phyloP scores from a whole-genome alignment of 2,888 invertebrate species.

The Dicycla oo region DNA sequence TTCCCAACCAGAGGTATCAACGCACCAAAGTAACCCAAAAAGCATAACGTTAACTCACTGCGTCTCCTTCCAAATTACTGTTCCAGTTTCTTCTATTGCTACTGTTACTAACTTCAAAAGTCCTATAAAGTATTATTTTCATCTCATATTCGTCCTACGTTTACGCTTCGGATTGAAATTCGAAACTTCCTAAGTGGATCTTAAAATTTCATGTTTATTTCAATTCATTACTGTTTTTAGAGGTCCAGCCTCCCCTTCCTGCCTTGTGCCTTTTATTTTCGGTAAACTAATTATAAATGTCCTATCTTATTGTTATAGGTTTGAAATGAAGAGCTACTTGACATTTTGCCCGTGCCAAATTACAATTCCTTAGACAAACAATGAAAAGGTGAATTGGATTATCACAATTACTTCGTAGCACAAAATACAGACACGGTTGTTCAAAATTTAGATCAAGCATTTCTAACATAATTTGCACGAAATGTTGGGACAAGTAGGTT shows the following conservation, averaged over 20 bases:
- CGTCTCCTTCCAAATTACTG: slow-evolving; percentile 53
- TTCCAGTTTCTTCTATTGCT: slow-evolving; percentile 36
- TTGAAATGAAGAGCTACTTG: slow-evolving; percentile 49
- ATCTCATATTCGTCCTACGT: slow-evolving; percentile 40
- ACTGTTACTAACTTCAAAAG: slow-evolving; percentile 46
- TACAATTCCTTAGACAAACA: slow-evolving; percentile 46
- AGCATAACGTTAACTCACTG: slow-evolving; percentile 41
- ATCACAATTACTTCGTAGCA: slow-evolving; percentile 22
- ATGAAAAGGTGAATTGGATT: slow-evolving; percentile 48
- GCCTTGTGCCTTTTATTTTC: slow-evolving; percentile 45
- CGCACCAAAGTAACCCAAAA: slow-evolving; percentile 41
- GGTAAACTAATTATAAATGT: slow-evolving; percentile 53
- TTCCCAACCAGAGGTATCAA: slow-evolving; percentile 30
- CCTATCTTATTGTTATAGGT: slow-evolving; percentile 41
- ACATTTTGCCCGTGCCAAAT: slow-evolving; percentile 32
- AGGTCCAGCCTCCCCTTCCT: slow-evolving; percentile 12
- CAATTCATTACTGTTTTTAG: slow-evolving; percentile 60
- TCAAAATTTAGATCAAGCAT: slow-evolving; percentile 12
- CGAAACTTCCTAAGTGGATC: slow-evolving; percentile 60
- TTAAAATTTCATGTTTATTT: slow-evolving; percentile 62
- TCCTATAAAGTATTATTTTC: slow-evolving; percentile 60
- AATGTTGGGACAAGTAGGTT: slow-evolving; percentile 47
- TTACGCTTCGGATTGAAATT: slow-evolving; percentile 60
- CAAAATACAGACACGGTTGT: slow-evolving; percentile 20
- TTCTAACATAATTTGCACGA: slow-evolving; percentile 32